Conservation (phyloP, 2,888 invertebrate species). For the Drosophila peninsularis region DNA sequence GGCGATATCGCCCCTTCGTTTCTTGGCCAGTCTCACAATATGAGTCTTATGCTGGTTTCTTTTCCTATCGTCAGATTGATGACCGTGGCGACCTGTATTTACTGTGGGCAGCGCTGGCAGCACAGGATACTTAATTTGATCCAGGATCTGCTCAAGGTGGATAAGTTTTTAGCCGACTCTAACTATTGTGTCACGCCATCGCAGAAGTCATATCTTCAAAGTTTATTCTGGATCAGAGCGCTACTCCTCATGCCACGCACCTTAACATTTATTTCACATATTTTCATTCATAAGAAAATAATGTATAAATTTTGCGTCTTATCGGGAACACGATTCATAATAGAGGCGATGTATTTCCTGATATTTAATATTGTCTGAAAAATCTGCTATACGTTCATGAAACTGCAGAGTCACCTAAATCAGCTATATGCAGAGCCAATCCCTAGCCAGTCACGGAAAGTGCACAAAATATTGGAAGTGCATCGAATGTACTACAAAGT, state of each 20-base stretch:
- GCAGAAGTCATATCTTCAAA: neutral
- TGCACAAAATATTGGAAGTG: neutral
- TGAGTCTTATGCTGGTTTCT: neutral
- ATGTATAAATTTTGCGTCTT: too few relatives aligned
- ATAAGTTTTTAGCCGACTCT: neutral
- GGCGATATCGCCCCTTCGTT: neutral
- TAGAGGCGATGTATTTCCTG: neutral
- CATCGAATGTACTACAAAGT: conserved; percentile 13
- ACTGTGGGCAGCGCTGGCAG: neutral
- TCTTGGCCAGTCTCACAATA: neutral
- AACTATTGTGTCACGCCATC: neutral
- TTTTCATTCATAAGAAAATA: rapidly evolving
- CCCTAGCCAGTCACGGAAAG: neutral
- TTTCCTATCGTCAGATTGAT: neutral
- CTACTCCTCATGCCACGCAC: neutral
- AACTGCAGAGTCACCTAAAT: neutral
- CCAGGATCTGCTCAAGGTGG: neutral
- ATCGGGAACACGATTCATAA: rapidly evolving
- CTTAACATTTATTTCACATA: neutral
- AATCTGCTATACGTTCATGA: neutral
- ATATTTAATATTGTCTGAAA: neutral
- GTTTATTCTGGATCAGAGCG: neutral
- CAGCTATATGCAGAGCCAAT: neutral
- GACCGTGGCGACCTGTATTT: neutral
- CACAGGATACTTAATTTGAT: neutral